These are phyloP conservation scores for Margaritifera margaritifera DNA, from an alignment of 2,888 invertebrate species.

Conservation along the genomic window DNA sequence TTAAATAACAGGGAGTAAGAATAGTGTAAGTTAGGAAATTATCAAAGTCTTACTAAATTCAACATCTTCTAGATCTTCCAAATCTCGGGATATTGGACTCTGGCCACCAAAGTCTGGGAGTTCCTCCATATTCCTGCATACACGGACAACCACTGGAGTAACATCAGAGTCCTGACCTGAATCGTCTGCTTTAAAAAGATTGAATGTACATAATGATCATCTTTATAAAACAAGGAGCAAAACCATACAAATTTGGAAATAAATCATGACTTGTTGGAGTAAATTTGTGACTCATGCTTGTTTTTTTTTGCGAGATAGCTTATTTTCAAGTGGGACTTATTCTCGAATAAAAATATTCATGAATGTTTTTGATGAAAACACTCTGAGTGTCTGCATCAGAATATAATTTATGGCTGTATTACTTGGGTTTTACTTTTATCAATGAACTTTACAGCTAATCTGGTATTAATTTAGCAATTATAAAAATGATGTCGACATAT, in stretches of 20 bases:
- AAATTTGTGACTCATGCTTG: not conserved
- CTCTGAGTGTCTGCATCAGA: no score
- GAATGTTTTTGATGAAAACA: no score
- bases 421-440: no score
- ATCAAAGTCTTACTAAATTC: no score
- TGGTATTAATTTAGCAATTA: no score
- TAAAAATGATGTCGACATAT: no score
- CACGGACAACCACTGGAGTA: slow-evolving; percentile 40
- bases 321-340: not conserved
- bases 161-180: slow-evolving; percentile 41
- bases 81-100: slow-evolving; percentile 36
- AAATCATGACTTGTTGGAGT: not conserved
- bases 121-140: slow-evolving; percentile 16
- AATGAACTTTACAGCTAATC: no score
- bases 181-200: slow-evolving; percentile 10
- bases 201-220: not conserved
- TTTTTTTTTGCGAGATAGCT: not conserved
- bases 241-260: not conserved
- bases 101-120: slow-evolving; percentile 49
- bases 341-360: not conserved
- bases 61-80: slow-evolving; percentile 5
- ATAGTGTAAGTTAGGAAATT: no score
- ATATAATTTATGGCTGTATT: no score
- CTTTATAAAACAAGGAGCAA: not conserved
- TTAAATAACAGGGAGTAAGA: no score